Conservation (phyloP, 2,888 invertebrate genomes). For the Parasteatoda lunata region DNA sequence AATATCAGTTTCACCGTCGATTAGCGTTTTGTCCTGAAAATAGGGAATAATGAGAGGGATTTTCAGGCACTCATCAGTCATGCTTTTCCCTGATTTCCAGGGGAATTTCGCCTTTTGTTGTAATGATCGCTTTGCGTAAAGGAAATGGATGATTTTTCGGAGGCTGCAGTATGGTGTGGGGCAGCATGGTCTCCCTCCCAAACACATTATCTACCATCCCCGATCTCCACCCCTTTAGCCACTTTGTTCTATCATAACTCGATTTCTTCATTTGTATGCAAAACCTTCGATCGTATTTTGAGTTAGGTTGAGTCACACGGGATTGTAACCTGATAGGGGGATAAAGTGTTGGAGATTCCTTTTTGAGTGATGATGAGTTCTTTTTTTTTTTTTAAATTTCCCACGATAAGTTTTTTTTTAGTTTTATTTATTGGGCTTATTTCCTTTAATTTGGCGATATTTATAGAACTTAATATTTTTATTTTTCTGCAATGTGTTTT, state of each 20-base stretch:
- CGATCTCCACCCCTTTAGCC: no score
- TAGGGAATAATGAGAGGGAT: conserved; percentile 53
- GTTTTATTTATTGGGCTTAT: no score
- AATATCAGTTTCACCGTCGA: conserved; percentile 62
- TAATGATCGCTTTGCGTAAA: neutral
- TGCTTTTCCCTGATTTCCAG: conserved; percentile 47
- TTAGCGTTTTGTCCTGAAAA: conserved; percentile 27
- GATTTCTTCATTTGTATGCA: neutral
- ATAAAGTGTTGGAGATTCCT: no score
- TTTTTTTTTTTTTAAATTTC: no score
- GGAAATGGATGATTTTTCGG: neutral
- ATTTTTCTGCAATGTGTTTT: no score
- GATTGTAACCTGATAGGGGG: no score
- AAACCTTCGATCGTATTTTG: neutral
- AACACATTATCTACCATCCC: no score
- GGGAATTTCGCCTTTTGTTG: neutral
- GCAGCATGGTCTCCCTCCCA: neutral
- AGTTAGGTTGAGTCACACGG: no score
- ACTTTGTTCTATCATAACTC: neutral
- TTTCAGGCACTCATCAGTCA: conserved; percentile 63
- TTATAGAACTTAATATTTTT: no score
- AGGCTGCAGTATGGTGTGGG: neutral
- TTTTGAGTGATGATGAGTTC: no score
- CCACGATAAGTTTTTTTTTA: no score
- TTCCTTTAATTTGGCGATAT: no score